Evolutionary conservation across 2,113 vertebrate species (phyloP).

Genomic region (Cinclus mexicanus): DNA sequence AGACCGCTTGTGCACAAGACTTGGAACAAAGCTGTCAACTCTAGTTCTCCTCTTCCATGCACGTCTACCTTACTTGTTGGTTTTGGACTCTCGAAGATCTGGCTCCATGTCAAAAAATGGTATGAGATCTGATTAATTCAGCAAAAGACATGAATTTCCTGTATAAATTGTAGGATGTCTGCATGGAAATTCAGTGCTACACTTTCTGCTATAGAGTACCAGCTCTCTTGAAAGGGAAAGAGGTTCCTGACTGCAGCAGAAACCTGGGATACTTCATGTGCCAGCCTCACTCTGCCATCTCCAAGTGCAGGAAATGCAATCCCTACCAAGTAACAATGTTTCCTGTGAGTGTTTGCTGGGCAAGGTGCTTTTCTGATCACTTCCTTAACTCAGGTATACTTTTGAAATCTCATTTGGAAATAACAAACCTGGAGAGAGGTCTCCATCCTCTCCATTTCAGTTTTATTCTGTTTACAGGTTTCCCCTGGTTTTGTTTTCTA

Average conservation of each 20-base stretch:
- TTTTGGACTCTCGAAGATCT: neutral
- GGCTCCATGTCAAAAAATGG: neutral
- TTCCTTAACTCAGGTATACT: neutral
- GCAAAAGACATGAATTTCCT: neutral
- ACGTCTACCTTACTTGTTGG: neutral
- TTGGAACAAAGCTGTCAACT: neutral
- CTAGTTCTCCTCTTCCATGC: neutral
- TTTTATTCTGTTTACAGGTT: neutral
- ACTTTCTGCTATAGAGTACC: neutral
- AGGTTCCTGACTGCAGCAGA: neutral
- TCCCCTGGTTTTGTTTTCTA: neutral
- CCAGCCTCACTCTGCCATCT: neutral
- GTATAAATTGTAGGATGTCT: neutral
- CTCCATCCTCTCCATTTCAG: too few relatives aligned
- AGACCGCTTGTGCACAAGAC: neutral
- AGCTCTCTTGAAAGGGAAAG: neutral
- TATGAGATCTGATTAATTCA: neutral
- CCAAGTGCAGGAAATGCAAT: neutral
- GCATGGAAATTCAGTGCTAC: neutral
- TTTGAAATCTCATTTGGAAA: neutral
- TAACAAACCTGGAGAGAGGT: neutral
- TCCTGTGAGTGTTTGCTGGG: fast-evolving
- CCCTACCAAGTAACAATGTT: neutral
- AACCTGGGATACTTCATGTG: neutral
- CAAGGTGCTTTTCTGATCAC: neutral